Conservation (phyloP, 2,888 invertebrate genomes). For the Drosophila borborema region DNA sequence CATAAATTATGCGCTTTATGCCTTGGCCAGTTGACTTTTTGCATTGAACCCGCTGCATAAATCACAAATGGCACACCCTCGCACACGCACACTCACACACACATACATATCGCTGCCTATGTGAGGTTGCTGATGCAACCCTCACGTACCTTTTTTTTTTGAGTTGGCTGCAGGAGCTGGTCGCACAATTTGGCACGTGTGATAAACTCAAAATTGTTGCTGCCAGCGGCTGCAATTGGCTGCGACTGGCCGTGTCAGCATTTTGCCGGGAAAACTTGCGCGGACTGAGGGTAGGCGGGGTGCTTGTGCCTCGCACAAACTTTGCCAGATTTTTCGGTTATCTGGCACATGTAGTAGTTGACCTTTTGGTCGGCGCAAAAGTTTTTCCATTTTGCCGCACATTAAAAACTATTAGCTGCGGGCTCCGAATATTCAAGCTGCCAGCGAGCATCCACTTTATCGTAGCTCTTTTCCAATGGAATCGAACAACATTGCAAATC, state of each 20-base stretch:
- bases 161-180: constrained; percentile 59
- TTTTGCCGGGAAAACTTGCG: constrained; percentile 34
- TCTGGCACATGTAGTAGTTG: constrained; percentile 76
- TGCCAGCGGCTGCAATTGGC: constrained; percentile 62
- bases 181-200: constrained; percentile 79
- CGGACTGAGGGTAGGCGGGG: neutral
- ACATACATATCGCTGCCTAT: constrained; percentile 4
- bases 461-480: neutral
- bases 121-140: constrained; percentile 44
- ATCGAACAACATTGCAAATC: constrained; percentile 9
- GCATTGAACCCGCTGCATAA: constrained; percentile 75
- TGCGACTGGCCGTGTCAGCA: constrained; percentile 62
- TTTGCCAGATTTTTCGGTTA: constrained; percentile 65
- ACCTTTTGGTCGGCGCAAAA: constrained; percentile 59
- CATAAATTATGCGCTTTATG: constrained; percentile 77
- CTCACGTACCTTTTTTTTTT: constrained; percentile 62
- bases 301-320: constrained; percentile 19
- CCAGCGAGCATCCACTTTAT: neutral
- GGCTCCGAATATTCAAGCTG: constrained; percentile 43
- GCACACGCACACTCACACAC: neutral
- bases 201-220: constrained; percentile 78
- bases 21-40: constrained; percentile 71
- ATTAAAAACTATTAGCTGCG: constrained; percentile 75
- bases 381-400: constrained; percentile 41
- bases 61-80: constrained; percentile 59